Conservation (phyloP, 2,888 invertebrate genomes). For the Patella depressa region DNA sequence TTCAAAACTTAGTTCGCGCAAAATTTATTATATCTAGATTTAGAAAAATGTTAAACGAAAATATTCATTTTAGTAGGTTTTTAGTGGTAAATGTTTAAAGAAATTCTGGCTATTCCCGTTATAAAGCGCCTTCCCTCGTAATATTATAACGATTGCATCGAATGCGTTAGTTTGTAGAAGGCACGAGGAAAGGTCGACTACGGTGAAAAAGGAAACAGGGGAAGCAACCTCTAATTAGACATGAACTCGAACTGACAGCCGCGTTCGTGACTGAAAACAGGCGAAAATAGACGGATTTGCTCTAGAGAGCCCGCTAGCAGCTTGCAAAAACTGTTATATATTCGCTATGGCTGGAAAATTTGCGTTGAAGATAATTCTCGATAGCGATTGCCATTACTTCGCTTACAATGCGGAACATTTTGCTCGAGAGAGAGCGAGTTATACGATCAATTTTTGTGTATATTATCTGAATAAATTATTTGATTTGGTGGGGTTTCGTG, state of each 20-base stretch:
- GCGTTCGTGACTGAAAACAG: conserved; percentile 9
- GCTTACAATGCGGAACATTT: no score
- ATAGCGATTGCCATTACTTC: no score
- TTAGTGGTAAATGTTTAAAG: conserved; percentile 17
- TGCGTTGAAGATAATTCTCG: no score
- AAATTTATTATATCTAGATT: conserved; percentile 29
- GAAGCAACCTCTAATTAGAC: conserved; percentile 18
- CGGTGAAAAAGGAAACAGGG: conserved; percentile 26
- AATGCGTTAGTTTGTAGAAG: conserved; percentile 13
- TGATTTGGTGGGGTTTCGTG: no score
- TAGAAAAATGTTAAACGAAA: conserved; percentile 27
- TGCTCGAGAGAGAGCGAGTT: no score
- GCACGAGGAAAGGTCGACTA: conserved; percentile 28
- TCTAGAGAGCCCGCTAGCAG: background rate
- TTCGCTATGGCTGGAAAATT: no score
- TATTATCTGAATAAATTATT: no score
- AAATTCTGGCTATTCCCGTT: conserved; percentile 66
- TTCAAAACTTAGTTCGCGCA: conserved; percentile 28
- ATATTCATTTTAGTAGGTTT: conserved; percentile 22
- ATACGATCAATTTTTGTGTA: no score
- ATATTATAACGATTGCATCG: conserved; percentile 12
- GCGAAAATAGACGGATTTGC: background rate
- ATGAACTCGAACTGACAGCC: conserved; percentile 9
- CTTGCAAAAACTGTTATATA: background rate
- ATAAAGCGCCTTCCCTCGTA: conserved; percentile 64